A percentile compares a stretch with the other conserved stretches of the same genome.
These are phyloP conservation scores for Blastomussa wellsi DNA, from an alignment of 92 coral and sea anemone species.

Conservation along the genomic window DNA sequence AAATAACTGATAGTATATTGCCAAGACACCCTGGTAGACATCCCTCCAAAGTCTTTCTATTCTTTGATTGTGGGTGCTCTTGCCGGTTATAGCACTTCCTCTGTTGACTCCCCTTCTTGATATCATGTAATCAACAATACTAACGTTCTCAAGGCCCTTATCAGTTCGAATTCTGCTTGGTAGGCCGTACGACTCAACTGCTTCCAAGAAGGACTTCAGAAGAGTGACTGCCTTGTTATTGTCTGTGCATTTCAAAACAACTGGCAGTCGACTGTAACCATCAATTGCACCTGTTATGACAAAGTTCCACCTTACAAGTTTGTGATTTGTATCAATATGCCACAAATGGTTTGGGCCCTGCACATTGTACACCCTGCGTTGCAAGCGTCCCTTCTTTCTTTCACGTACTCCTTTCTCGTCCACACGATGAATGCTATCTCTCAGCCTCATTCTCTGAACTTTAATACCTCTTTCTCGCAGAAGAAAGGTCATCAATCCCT, in stretches of 20 bases:
- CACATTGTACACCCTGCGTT: conserved; percentile 40
- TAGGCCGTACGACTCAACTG: conserved; percentile 67
- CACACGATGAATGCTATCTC: conserved; percentile 63
- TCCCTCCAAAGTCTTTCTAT: too few species aligned
- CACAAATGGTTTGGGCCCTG: conserved; percentile 46
- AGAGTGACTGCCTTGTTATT: too few species aligned
- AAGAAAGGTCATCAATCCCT: conserved; percentile 52
- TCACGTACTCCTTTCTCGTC: conserved; percentile 42
- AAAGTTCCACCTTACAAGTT: conserved; percentile 46
- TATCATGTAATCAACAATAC: conserved; percentile 72
- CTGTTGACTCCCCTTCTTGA: too few species aligned
- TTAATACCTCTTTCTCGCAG: conserved; percentile 52
- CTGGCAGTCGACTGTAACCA: too few species aligned
- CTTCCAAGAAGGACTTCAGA: too few species aligned
- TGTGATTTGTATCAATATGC: conserved; percentile 61
- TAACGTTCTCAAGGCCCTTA: conserved; percentile 73
- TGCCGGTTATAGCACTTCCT: too few species aligned
- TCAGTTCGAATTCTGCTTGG: conserved; percentile 81
- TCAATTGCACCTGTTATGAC: too few species aligned
- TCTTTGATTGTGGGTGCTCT: too few species aligned
- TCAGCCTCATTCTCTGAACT: conserved; percentile 58
- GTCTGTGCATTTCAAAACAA: too few species aligned
- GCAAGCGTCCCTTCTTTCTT: conserved; percentile 57
- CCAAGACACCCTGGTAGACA: too few species aligned
- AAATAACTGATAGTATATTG: too few species aligned